Evolutionary conservation across 2,113 vertebrate species (phyloP).

Genomic region (Passer domesticus): DNA sequence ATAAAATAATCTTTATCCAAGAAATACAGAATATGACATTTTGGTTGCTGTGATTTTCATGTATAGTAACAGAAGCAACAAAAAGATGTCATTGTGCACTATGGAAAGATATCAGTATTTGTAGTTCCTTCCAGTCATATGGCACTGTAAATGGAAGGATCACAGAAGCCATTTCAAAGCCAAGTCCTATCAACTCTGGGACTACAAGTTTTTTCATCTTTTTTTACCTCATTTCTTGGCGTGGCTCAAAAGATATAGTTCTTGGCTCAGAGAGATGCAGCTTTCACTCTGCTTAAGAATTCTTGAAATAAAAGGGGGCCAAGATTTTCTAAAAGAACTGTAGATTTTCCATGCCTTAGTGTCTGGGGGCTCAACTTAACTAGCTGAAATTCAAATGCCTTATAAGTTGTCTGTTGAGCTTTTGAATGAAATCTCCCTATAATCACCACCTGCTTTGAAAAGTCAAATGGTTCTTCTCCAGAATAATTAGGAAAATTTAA

Average conservation of each 20-base stretch:
- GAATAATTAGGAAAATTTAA: slow-evolving; percentile 33
- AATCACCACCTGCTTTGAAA: background rate
- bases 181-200: slow-evolving; percentile 7
- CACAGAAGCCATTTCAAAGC: slow-evolving; percentile 17
- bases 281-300: background rate
- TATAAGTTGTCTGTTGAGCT: background rate
- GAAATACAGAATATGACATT: background rate
- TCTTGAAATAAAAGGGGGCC: background rate
- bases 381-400: background rate
- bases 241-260: background rate
- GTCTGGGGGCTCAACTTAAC: background rate
- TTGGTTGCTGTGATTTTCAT: slow-evolving; percentile 3
- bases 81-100: background rate
- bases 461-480: background rate
- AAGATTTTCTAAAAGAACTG: background rate
- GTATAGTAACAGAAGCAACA: background rate
- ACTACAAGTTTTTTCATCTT: slow-evolving; percentile 13
- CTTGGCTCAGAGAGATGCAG: background rate
- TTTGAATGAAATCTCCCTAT: background rate
- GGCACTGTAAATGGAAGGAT: background rate
- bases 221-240: slow-evolving; percentile 29
- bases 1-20: background rate
- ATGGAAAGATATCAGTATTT: background rate
- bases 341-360: background rate
- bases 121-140: background rate